Conservation (phyloP, 2,888 invertebrate genomes). For the Dichetophora obliterata region DNA sequence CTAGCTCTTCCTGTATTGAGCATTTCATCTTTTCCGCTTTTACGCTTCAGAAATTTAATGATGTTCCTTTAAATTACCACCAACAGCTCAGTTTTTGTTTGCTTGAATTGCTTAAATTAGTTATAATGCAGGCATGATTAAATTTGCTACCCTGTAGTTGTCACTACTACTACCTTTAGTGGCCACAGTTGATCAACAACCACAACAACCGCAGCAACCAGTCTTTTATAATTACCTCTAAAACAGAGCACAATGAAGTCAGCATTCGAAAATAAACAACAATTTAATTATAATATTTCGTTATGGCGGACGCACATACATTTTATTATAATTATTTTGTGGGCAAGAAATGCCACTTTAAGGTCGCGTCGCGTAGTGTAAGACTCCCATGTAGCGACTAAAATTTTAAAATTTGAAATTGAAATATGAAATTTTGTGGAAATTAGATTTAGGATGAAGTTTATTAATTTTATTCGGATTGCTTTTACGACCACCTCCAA, state of each 20-base stretch:
- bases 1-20: no score
- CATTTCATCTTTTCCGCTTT: neutral
- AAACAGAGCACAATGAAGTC: neutral
- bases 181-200: neutral
- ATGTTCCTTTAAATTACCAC: neutral
- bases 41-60: neutral
- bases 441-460: no score
- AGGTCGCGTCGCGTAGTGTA: neutral
- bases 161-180: neutral
- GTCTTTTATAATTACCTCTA: no score
- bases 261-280: neutral
- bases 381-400: no score
- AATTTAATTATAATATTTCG: slow-evolving; percentile 32
- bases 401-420: no score
- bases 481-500: no score
- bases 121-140: no score
- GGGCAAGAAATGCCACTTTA: slow-evolving; percentile 2
- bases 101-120: neutral
- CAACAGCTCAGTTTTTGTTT: neutral
- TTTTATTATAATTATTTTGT: slow-evolving; percentile 36
- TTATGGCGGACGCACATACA: slow-evolving; percentile 1
- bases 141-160: no score
- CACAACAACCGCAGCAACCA: neutral
- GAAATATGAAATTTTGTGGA: no score
- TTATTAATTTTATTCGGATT: no score